Conservation (phyloP, 2,797 vertebrate species). For the Sebastes nivosus region DNA sequence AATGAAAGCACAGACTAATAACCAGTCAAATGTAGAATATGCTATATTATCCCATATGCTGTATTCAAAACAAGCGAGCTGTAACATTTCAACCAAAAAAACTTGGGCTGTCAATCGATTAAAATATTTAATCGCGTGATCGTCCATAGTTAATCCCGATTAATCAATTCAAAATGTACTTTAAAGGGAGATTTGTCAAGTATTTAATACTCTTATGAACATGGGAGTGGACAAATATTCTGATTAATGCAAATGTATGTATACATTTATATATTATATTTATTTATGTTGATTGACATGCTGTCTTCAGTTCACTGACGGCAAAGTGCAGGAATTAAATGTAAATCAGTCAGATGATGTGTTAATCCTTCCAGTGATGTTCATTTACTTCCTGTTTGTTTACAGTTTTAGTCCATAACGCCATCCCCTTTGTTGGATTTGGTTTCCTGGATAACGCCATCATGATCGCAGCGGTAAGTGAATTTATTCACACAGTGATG, state of each 20-base stretch:
- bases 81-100: background rate
- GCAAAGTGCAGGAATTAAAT: background rate
- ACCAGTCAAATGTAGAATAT: background rate
- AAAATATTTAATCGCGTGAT: no score
- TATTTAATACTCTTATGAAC: no score
- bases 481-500: conserved; percentile 14
- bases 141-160: no score
- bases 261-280: no score
- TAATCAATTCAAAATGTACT: no score
- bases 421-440: conserved; percentile 95
- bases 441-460: conserved; percentile 99
- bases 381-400: background rate
- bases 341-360: background rate
- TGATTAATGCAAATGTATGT: no score
- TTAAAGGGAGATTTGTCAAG: no score
- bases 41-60: background rate
- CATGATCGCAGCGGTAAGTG: conserved; percentile 96
- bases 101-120: no score
- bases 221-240: no score
- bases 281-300: no score
- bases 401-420: conserved; percentile 95
- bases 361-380: background rate
- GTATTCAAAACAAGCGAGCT: background rate
- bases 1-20: background rate
- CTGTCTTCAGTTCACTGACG: background rate